Evolutionary conservation across 1,140 invertebrate genomes (phyloP), one percentile per base, ranked within the genome.

Genomic region (Nymphalis io): DNA sequence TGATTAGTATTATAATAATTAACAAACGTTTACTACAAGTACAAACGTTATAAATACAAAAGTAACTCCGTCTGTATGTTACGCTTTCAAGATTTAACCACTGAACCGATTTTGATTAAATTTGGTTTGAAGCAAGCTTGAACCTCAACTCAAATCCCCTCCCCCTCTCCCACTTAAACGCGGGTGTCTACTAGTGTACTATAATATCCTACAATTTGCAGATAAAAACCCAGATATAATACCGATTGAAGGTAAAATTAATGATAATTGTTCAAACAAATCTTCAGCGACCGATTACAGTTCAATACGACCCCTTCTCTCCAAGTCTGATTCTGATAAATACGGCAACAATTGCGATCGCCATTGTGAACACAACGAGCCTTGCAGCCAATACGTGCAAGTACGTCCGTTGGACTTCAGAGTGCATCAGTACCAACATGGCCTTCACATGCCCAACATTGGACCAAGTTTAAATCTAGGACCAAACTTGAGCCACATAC

Each of bases 201-300:
- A 33, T 55, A 55, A 55, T 27, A 55, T 23, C 15, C 15, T 13
- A 46, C 44, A n/a, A 40, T 59, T 57, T 62, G 20, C 64, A 85
- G 89, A 91, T 40, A 91, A 89, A 81, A 91, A 91, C 57, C 89
- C 89, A 0, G 89, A 91, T 51, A 91, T 91, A 70, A 91, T 91
- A 68, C 89, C 89, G 0, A 74, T 91, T 40, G 88, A 91, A 48
- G 83, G 82, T 0, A 89, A 91, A 84, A 80, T 88, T 73, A 88
- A 84, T 58, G 85, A 90, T 60, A 89, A 73, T 27, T 88, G 84
- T 62, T 88, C 88, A 0, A 88, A 88, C 68, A 90, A 88, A 74
- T 89, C 86, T 0, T 89, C 85, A 0, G 82, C 86, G 0, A 90
- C 88, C 3, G 88, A 90, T 64, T 88, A 89, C 68, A 88, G 87